phyloP scores from a whole-genome alignment of 2,888 invertebrate genomes.

The Notodonta dromedarius region DNA sequence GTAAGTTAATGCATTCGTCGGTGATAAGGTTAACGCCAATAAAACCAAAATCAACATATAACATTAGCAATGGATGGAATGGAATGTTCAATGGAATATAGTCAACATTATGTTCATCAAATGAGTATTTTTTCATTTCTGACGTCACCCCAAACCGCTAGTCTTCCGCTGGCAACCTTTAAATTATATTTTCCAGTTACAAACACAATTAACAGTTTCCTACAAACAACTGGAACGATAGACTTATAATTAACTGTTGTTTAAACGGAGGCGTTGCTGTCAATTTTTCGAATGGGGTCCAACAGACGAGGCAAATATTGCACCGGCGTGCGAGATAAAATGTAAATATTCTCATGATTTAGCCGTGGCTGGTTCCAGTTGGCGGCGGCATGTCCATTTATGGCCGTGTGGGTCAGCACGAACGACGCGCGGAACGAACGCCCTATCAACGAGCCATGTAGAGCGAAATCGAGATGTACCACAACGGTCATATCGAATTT shows the following conservation, averaged over 20 bases:
- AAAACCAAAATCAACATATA: no score
- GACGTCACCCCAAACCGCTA: slow-evolving; percentile 32
- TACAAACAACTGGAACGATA: slow-evolving; percentile 18
- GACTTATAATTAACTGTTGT: slow-evolving; percentile 27
- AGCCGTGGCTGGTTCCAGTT: slow-evolving; percentile 58
- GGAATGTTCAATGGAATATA: no score
- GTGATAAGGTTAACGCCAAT: no score
- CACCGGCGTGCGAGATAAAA: slow-evolving; percentile 55
- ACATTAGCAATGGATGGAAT: no score
- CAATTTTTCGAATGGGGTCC: slow-evolving; percentile 25
- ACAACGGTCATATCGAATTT: slow-evolving; percentile 30
- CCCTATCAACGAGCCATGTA: slow-evolving; percentile 59
- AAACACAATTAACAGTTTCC: slow-evolving; percentile 24
- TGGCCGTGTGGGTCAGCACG: slow-evolving; percentile 62
- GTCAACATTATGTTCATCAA: no score
- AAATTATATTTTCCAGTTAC: slow-evolving; percentile 7
- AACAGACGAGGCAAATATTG: slow-evolving; percentile 48
- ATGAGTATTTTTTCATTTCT: slow-evolving; percentile 1
- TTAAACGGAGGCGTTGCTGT: slow-evolving; percentile 19
- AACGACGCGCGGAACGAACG: slow-evolving; percentile 45
- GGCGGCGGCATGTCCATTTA: slow-evolving; percentile 69
- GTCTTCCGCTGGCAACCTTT: slow-evolving; percentile 15
- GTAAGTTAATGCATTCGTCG: no score
- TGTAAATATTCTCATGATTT: slow-evolving; percentile 71
- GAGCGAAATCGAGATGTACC: slow-evolving; percentile 44